Conservation (phyloP, 2,113 vertebrate species). For the Aplodontia rufa region DNA sequence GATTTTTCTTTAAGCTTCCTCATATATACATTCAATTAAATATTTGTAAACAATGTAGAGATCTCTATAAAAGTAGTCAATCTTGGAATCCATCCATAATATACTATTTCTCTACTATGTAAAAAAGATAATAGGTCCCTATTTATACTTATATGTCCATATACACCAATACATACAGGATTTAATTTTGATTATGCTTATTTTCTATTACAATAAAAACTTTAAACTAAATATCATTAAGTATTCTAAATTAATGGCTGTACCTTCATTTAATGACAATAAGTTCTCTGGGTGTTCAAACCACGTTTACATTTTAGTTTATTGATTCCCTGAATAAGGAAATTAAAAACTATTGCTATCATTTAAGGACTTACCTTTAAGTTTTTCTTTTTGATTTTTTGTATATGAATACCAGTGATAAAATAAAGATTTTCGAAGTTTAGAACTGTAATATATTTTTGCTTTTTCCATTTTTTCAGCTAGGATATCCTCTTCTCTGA, state of each 20-base stretch:
- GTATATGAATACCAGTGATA: slow-evolving; percentile 15
- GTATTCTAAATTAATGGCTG: slow-evolving; percentile 34
- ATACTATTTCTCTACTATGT: background rate
- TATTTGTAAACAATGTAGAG: background rate
- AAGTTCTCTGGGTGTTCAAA: background rate
- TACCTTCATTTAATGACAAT: slow-evolving; percentile 7
- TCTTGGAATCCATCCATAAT: background rate
- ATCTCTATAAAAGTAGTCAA: background rate
- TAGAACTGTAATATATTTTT: background rate
- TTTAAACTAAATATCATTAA: slow-evolving; percentile 36
- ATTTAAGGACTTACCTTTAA: slow-evolving; percentile 47
- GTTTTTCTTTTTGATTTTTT: background rate
- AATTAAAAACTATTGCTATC: slow-evolving; percentile 13
- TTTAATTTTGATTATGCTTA: slow-evolving; percentile 24
- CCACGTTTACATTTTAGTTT: background rate
- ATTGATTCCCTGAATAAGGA: background rate
- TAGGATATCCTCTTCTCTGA: background rate
- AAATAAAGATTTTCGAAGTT: slow-evolving; percentile 30
- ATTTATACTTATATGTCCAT: background rate
- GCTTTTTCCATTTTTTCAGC: slow-evolving; percentile 51
- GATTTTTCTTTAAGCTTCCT: slow-evolving; percentile 17
- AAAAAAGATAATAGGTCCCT: background rate
- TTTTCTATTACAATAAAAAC: slow-evolving; percentile 5
- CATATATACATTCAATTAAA: background rate
- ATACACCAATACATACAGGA: background rate